Evolutionary conservation across 2,113 vertebrate species (phyloP), one percentile per base, ranked within the genome.

Genomic region (Calypte anna): DNA sequence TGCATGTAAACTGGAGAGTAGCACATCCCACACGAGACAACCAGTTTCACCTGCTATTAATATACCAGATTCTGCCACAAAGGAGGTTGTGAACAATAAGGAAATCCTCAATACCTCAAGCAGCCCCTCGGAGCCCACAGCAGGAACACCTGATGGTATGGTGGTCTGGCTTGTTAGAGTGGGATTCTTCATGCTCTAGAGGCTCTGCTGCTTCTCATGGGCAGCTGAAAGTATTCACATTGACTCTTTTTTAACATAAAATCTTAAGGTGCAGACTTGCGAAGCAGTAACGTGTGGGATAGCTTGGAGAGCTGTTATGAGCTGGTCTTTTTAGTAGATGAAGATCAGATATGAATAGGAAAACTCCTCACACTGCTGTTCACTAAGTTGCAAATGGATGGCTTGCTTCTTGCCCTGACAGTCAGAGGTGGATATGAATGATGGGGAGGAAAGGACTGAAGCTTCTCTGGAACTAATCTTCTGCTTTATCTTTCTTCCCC

Each of bases 111-210:
- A 96, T 68, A 93, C 72, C 54, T 87, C 98, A 2, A 97, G 97
- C 82, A 97, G 97, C 75, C 95, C 97, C 3, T 70, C 93, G 0
- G 99, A 99, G 90, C 91, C 96, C 3, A 91, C 94, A 1, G 95
- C 94, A 16, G 98, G 98, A 58, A 98, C 99, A 0, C 98, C 98
- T 0, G 99, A 99, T 6, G 99, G 99, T 98, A 94, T 17, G 77
- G 28, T 59, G 64, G 11, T 67, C 75, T 90, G 59, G 17, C 63
- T 21, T 17, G 21, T 25, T 79, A 9, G 23, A 6, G 48, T 57
- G 46, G 50, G 55, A 10, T 50, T 74, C 46, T 82, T 82, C 44
- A 33, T 24, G 0, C 46, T 85, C 19, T 46, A 27, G 46, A 48
- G 31, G 51, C 81, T 28, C 55, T 74, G 70, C 73, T 77, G 44